phyloP scores from a whole-genome alignment of 2,113 vertebrate genomes.

The Isichthys henryi region DNA sequence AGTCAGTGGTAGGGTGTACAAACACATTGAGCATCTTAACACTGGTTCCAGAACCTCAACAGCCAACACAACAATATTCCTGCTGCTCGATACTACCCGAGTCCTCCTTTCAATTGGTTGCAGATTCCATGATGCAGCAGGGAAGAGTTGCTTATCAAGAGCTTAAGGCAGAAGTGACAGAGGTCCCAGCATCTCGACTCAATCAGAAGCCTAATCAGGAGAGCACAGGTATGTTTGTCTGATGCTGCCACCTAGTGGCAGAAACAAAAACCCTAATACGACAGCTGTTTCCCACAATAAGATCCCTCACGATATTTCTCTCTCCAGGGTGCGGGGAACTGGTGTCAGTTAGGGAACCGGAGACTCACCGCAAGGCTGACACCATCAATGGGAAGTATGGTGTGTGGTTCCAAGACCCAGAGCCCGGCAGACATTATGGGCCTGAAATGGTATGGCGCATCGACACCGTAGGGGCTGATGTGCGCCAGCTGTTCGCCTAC shows the following conservation, averaged over 20 bases:
- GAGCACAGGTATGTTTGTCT: conserved; percentile 34
- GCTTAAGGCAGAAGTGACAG: conserved; percentile 76
- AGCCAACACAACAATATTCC: not conserved
- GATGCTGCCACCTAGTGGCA: conserved; percentile 1
- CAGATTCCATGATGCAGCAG: conserved; percentile 61
- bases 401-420: conserved; percentile 88
- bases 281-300: not conserved
- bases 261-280: not conserved
- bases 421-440: conserved; percentile 65
- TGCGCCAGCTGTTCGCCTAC: conserved; percentile 85
- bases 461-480: conserved; percentile 70
- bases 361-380: conserved; percentile 74
- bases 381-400: conserved; percentile 83
- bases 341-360: conserved; percentile 70
- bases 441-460: conserved; percentile 77
- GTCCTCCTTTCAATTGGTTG: not conserved
- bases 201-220: conserved; percentile 46
- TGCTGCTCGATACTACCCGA: not conserved
- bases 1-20: conserved; percentile 22
- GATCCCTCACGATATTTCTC: not conserved
- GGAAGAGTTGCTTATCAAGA: conserved; percentile 69
- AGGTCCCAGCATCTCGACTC: conserved; percentile 63
- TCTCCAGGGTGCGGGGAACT: conserved; percentile 76
- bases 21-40: not conserved
- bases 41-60: too few species aligned